Evolutionary conservation across 2,888 invertebrate species (phyloP).

Genomic region (Tanypteryx hageni): DNA sequence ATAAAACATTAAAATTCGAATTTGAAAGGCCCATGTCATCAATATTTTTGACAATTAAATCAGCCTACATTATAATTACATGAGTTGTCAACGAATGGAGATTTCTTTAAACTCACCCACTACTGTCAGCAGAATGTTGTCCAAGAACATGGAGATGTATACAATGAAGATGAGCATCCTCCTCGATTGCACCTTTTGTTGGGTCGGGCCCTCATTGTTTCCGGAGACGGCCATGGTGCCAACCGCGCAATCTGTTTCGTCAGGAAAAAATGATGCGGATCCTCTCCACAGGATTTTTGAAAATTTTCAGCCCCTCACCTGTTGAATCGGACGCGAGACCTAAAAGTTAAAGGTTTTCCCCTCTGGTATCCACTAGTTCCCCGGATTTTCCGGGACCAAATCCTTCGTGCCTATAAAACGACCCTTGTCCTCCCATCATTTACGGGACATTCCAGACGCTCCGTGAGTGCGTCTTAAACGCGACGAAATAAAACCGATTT

Average conservation of each 20-base stretch:
- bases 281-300: not conserved
- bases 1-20: no score
- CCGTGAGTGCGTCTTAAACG: no score
- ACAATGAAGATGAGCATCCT: constrained; percentile 77
- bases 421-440: no score
- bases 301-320: not conserved
- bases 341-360: not conserved
- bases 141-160: constrained; percentile 87
- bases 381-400: not conserved
- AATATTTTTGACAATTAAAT: no score
- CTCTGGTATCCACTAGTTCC: not conserved
- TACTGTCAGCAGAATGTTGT: constrained; percentile 92
- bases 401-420: no score
- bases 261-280: no score
- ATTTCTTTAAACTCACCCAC: constrained; percentile 83
- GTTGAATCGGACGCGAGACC: not conserved
- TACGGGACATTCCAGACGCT: no score
- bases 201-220: not conserved
- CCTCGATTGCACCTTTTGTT: constrained; percentile 65
- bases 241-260: not conserved
- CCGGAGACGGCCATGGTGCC: not conserved
- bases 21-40: no score
- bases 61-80: no score
- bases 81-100: not conserved
- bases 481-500: no score